Base-by-base conservation (phyloP, 2,113 vertebrate species). In the Delphinapterus leucas region DNA sequence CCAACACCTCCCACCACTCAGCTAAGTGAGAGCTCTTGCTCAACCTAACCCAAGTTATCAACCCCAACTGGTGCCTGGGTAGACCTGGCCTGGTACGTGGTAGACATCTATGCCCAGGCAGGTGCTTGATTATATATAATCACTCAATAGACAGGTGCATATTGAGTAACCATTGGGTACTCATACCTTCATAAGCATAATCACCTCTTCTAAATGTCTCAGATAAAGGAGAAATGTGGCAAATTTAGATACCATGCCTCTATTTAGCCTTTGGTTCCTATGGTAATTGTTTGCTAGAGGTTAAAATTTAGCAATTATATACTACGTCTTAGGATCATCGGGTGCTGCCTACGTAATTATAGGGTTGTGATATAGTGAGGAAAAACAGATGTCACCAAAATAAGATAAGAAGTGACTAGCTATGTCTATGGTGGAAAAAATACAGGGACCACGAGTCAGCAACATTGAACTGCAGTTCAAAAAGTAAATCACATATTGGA, bases 371-470 rank as follows among this genome's bases (percentile, higher is more conserved):
- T 31, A 60, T 68, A 84, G 36, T 70, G 70, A 88, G 67, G 81
- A 91, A 91, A 96, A 88, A 84, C 61, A 93, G 47, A 60, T 68
- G 20, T 74, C 55, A 82, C 41, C 26, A 85, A 77, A 97, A 86
- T 90, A 71, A 89, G 90, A 83, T 88, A 71, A 86, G 83, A 86
- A 86, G 1, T 94, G 14, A 93, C 63, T 76, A 95, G 55, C 8
- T 47, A 76, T 76, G 67, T 60, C 68, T 84, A 44, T 14, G 11
- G 21, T 90, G 44, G 81, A 97, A 90, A 89, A 55, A 83, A 79
- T 74, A 58, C 21, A 74, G 10, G 73, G 85, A 44, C 18, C 18
- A 28, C 28, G 44, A 83, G 36, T 93, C 61, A 95, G 55, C 25
- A 67, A 77, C 31, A 44, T 1, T n/a, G 25, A 97, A 89, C 20